These are phyloP conservation scores for Brachionus koreanus DNA, from an alignment of 1,140 invertebrate species.

Conservation along the genomic window DNA sequence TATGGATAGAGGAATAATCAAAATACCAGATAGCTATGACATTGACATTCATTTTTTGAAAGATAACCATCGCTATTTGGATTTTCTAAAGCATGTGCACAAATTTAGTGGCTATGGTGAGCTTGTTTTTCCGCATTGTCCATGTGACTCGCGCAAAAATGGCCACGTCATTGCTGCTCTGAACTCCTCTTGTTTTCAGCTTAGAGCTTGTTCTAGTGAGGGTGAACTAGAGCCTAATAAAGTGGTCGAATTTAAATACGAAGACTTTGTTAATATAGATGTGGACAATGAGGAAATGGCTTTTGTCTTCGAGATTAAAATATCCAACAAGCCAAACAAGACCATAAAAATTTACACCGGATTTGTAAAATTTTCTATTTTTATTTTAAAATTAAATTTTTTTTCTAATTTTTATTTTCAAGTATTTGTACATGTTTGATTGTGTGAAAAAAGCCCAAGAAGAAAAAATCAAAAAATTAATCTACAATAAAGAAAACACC, in stretches of 20 bases:
- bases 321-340: conserved; percentile 30
- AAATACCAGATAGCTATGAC: conserved; percentile 78
- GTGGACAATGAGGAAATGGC: conserved; percentile 83
- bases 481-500: neutral
- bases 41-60: conserved; percentile 64
- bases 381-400: neutral
- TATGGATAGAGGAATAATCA: conserved; percentile 84
- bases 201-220: conserved; percentile 81
- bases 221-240: conserved; percentile 68
- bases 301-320: conserved; percentile 69
- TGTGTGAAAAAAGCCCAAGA: conserved; percentile 27
- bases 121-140: conserved; percentile 86
- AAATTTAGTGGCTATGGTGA: conserved; percentile 83
- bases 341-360: conserved; percentile 42
- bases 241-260: conserved; percentile 37
- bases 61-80: conserved; percentile 48
- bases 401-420: neutral
- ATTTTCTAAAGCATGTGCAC: conserved; percentile 78
- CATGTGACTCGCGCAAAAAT: conserved; percentile 85
- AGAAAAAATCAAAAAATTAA: neutral
- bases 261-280: conserved; percentile 60
- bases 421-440: conserved; percentile 38
- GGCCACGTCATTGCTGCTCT: conserved; percentile 80
- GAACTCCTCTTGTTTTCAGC: conserved; percentile 70
- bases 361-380: conserved; percentile 10